Conservation (phyloP, 1,140 invertebrate species). For the Dysdera silvatica region DNA sequence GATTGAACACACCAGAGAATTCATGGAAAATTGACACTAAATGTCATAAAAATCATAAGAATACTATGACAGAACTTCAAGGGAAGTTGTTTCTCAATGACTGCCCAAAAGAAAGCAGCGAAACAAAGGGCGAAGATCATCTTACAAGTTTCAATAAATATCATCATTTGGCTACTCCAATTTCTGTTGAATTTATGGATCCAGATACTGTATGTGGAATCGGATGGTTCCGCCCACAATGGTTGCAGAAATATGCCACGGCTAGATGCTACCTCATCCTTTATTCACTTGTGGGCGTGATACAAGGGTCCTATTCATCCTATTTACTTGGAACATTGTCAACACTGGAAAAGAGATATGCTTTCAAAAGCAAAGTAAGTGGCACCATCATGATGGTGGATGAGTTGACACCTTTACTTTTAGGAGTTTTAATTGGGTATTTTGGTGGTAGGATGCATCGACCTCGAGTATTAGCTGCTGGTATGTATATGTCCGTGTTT, state of each 20-base stretch:
- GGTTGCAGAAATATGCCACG: slow-evolving; percentile 60
- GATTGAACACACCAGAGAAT: too few relatives aligned
- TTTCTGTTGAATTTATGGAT: too few relatives aligned
- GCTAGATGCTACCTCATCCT: slow-evolving; percentile 63
- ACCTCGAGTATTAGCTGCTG: slow-evolving; percentile 61
- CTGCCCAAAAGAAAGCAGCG: too few relatives aligned
- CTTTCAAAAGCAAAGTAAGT: slow-evolving; percentile 63
- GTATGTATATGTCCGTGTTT: slow-evolving; percentile 58
- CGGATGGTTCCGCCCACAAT: slow-evolving; percentile 53
- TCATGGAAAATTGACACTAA: too few relatives aligned
- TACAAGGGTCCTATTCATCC: slow-evolving; percentile 61
- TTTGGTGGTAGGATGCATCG: slow-evolving; percentile 58
- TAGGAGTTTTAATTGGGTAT: slow-evolving; percentile 45
- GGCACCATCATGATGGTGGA: slow-evolving; percentile 45
- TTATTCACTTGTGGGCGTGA: slow-evolving; percentile 61
- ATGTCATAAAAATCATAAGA: too few relatives aligned
- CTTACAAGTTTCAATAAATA: too few relatives aligned
- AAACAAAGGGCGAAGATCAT: too few relatives aligned
- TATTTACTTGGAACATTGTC: slow-evolving; percentile 69
- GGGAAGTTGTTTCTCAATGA: too few relatives aligned
- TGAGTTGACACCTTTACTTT: slow-evolving; percentile 13
- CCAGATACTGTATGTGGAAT: slow-evolving; percentile 49
- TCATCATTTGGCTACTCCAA: too few relatives aligned
- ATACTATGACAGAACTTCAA: too few relatives aligned
- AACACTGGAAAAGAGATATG: slow-evolving; percentile 68